Conservation (phyloP, 2,888 invertebrate species). For the Mimas tiliae region DNA sequence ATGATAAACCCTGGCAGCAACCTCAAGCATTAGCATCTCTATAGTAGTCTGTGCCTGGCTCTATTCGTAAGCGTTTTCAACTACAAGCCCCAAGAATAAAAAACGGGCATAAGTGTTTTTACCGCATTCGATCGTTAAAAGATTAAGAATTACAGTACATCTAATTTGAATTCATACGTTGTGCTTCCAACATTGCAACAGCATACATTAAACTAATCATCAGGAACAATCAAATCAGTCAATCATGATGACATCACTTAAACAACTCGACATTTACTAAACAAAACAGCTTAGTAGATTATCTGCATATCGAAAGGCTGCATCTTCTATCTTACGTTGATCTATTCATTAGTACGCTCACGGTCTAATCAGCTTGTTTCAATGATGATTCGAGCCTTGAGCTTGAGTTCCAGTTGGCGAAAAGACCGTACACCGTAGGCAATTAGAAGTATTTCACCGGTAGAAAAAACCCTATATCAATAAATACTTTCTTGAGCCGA, state of each 20-base stretch:
- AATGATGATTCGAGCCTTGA: not conserved
- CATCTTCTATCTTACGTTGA: not conserved
- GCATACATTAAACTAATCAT: constrained; percentile 21
- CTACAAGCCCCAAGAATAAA: not conserved
- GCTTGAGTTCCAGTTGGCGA: not conserved
- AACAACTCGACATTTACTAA: not conserved
- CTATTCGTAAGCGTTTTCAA: no score
- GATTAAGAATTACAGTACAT: constrained; percentile 30
- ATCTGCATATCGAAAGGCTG: constrained; percentile 1
- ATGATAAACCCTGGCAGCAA: no score
- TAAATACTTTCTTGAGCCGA: no score
- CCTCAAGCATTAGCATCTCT: no score
- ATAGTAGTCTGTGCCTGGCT: no score
- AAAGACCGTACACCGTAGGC: not conserved
- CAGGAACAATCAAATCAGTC: constrained; percentile 20
- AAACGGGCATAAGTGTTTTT: not conserved
- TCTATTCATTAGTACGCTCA: not conserved
- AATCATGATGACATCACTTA: constrained; percentile 20
- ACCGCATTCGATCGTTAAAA: not conserved
- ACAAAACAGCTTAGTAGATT: not conserved
- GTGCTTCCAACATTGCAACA: not conserved
- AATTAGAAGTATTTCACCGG: not conserved
- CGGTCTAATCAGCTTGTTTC: not conserved
- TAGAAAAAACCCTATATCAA: not conserved
- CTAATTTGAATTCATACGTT: constrained; percentile 11